A percentile compares a stretch with the other conserved stretches of the same genome.
These are phyloP conservation scores for Pachliopta kotzebuea DNA, from an alignment of 2,888 invertebrate species.

Conservation along the genomic window DNA sequence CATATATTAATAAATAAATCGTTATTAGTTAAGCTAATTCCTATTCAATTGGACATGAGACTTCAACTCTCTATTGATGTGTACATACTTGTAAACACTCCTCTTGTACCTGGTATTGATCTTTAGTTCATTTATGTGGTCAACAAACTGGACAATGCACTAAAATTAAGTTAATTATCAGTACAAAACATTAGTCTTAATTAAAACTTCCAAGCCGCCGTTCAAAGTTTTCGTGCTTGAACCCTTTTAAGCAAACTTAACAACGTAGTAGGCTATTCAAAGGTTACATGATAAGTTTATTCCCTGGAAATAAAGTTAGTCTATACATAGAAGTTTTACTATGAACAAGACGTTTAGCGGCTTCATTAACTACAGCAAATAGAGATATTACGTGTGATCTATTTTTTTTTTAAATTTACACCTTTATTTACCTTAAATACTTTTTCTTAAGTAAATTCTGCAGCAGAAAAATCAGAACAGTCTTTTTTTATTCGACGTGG, in stretches of 20 bases:
- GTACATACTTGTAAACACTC: too few species aligned
- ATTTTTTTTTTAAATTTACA: background rate
- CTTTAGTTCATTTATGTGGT: too few species aligned
- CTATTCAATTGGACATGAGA: too few species aligned
- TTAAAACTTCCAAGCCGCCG: slow-evolving; percentile 16
- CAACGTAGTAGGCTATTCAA: slow-evolving; percentile 15
- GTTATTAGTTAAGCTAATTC: too few species aligned
- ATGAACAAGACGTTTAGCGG: background rate
- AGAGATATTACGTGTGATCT: background rate
- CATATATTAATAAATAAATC: too few species aligned
- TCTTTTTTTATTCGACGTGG: too few species aligned
- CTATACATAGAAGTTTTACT: background rate
- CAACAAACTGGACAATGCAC: background rate
- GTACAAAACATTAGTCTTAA: slow-evolving; percentile 18
- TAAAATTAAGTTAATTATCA: background rate
- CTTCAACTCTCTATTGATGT: too few species aligned
- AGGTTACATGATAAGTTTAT: slow-evolving; percentile 19
- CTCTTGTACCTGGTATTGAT: too few species aligned
- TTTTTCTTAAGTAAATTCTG: too few species aligned
- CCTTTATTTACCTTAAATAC: too few species aligned
- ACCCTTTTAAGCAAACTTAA: slow-evolving; percentile 19
- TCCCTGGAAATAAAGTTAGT: slow-evolving; percentile 5
- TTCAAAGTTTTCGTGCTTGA: slow-evolving; percentile 14
- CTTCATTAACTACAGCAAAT: background rate
- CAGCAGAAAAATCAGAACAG: too few species aligned